phyloP scores from a whole-genome alignment of 2,113 vertebrate species.

The Typhlomys cinereus region DNA sequence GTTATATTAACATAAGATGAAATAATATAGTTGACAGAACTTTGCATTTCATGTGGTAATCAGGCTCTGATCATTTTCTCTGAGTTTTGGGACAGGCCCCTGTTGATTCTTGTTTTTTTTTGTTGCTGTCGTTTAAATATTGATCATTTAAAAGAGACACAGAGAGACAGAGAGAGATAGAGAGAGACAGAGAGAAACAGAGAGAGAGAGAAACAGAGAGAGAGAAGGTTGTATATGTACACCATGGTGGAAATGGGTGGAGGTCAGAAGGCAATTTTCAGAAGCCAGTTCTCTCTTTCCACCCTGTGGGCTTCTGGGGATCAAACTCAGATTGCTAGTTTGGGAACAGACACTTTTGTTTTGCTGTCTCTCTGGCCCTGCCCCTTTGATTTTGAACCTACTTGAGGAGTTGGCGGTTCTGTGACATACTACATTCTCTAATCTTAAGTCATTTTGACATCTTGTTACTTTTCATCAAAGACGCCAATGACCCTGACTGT shows the following conservation, averaged over 20 bases:
- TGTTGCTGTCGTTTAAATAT: no score
- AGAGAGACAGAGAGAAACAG: no score
- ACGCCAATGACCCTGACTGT: background rate
- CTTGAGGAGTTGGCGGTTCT: background rate
- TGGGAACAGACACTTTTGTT: no score
- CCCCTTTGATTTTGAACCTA: background rate
- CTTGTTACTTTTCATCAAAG: background rate
- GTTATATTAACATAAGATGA: background rate
- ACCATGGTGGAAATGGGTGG: no score
- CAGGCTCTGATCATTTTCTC: background rate
- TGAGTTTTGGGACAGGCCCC: background rate
- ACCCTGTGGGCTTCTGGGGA: no score
- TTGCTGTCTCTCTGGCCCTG: no score
- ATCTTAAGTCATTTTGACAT: background rate
- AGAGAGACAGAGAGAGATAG: no score
- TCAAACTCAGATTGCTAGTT: background rate
- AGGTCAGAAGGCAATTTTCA: no score
- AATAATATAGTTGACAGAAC: background rate
- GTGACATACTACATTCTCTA: background rate
- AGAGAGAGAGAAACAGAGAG: no score
- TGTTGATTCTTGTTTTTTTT: background rate
- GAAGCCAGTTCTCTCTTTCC: no score
- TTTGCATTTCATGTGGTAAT: background rate
- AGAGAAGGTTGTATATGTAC: no score
- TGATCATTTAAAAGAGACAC: no score